Conservation (phyloP, 2,113 vertebrate genomes). For the Heloderma charlesbogerti region DNA sequence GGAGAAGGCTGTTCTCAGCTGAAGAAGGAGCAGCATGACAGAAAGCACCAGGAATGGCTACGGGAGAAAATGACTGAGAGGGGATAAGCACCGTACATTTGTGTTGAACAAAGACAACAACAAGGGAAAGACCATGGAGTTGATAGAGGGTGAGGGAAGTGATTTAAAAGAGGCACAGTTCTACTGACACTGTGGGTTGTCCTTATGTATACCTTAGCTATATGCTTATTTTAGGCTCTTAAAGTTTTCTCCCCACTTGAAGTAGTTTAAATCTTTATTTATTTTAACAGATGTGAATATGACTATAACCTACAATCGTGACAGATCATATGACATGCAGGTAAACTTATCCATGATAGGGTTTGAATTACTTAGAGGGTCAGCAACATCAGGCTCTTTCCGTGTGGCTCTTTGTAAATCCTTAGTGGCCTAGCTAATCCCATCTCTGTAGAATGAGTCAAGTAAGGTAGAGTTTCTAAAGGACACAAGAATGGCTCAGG, state of each 20-base stretch:
- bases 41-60: background rate
- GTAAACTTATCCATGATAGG: slow-evolving; percentile 71
- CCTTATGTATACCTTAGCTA: background rate
- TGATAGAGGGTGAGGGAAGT: background rate
- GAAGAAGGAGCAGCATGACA: background rate
- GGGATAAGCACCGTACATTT: background rate
- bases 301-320: slow-evolving; percentile 84
- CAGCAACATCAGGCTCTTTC: background rate
- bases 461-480: background rate
- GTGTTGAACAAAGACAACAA: background rate
- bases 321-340: slow-evolving; percentile 92
- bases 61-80: background rate
- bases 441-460: background rate
- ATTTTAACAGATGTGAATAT: slow-evolving; percentile 83
- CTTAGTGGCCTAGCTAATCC: background rate
- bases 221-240: background rate
- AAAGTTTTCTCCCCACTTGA: slow-evolving; percentile 15
- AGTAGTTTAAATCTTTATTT: slow-evolving; percentile 43
- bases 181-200: background rate
- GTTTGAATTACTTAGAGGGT: background rate
- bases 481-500: background rate
- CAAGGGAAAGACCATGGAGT: background rate
- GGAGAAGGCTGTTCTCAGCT: background rate
- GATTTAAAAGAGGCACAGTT: background rate
- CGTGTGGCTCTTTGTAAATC: background rate